Conservation (phyloP, 2,797 vertebrate genomes). For the Scolopax rusticola region DNA sequence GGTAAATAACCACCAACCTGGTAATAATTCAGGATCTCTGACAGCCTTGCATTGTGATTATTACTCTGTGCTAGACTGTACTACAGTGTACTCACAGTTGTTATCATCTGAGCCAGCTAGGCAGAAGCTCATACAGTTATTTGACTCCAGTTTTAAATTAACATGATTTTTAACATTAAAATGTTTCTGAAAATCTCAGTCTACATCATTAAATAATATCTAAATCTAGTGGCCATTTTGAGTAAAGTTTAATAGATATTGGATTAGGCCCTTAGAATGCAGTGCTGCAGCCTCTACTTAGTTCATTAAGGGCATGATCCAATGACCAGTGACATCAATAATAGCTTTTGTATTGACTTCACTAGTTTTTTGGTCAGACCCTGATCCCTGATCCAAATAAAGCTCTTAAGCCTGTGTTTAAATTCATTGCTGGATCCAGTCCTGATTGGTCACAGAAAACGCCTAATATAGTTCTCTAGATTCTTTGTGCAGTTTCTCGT, state of each 20-base stretch:
- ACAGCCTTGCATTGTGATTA: background rate
- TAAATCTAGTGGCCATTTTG: background rate
- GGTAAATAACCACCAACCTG: background rate
- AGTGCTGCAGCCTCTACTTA: background rate
- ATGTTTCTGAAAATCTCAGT: background rate
- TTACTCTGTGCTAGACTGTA: background rate
- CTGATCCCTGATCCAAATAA: background rate
- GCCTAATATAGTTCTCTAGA: background rate
- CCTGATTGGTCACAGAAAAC: background rate
- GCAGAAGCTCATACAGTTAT: background rate
- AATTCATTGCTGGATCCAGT: conserved; percentile 11
- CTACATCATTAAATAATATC: background rate
- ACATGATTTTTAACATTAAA: background rate
- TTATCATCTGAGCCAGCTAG: background rate
- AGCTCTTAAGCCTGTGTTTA: conserved; percentile 28
- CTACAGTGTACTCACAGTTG: background rate
- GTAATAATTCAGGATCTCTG: background rate
- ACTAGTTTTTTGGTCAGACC: conserved; percentile 15
- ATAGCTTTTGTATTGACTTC: conserved; percentile 54
- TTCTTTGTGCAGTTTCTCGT: background rate
- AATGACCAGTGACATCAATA: conserved; percentile 26
- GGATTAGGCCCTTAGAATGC: background rate
- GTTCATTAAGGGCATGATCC: conserved; percentile 56
- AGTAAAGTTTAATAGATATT: conserved; percentile 3
- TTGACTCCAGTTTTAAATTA: background rate